phyloP scores from a whole-genome alignment of 2,113 vertebrate species.

The Zosterops borbonicus region DNA sequence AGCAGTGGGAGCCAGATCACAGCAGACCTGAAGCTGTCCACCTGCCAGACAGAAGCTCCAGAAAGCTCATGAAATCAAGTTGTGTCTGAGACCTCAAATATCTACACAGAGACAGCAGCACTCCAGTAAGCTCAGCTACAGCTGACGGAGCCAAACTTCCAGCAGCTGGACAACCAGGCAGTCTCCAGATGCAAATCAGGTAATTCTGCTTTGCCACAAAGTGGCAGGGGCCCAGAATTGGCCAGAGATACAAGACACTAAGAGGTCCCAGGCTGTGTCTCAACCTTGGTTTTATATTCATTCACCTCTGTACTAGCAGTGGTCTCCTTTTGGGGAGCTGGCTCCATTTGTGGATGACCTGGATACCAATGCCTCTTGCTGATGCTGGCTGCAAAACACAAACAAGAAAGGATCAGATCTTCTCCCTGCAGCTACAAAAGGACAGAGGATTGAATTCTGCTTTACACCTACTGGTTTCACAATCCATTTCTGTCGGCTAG shows the following conservation, averaged over 20 bases:
- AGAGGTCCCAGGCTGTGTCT: neutral
- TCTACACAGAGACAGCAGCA: neutral
- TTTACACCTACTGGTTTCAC: conserved; percentile 88
- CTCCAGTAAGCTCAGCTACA: neutral
- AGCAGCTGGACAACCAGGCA: neutral
- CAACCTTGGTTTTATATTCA: neutral
- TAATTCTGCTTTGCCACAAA: neutral
- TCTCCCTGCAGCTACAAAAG: neutral
- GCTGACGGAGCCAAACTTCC: neutral
- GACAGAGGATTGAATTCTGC: neutral
- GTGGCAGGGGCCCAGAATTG: neutral
- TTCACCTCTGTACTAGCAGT: conserved; percentile 93
- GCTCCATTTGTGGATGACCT: conserved; percentile 98
- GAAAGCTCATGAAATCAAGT: neutral
- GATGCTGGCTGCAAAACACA: conserved; percentile 85
- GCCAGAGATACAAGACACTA: neutral
- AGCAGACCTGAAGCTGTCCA: neutral
- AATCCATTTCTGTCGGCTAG: conserved; percentile 91
- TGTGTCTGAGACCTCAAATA: neutral
- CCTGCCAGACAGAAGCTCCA: neutral
- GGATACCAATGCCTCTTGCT: conserved; percentile 94
- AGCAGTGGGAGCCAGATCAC: neutral
- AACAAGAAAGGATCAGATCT: neutral
- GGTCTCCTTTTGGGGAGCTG: conserved; percentile 93
- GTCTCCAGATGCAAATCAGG: neutral